These are phyloP conservation scores for Coregonus clupeaformis DNA, from an alignment of 2,113 vertebrate genomes.

Conservation along the genomic window DNA sequence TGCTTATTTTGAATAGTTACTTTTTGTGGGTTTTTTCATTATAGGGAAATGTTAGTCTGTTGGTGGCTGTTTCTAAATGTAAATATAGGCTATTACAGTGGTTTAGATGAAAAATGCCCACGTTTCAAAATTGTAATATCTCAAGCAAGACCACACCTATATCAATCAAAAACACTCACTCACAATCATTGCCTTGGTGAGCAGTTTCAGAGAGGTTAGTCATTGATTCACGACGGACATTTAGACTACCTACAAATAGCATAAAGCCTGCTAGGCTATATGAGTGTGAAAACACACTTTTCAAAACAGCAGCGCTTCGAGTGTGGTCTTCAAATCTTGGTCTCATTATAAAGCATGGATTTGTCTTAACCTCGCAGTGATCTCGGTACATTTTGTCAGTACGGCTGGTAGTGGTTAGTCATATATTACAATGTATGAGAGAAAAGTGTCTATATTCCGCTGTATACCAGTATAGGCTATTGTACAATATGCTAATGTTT, in stretches of 20 bases:
- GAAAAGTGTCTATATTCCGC: background rate
- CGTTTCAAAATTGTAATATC: background rate
- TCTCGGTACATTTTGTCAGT: conserved; percentile 1
- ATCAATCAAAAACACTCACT: background rate
- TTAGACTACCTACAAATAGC: background rate
- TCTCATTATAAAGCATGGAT: background rate
- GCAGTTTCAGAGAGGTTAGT: background rate
- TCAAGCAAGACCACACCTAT: background rate
- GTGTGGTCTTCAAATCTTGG: background rate
- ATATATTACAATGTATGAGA: conserved; percentile 1
- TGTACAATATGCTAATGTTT: conserved; percentile 2
- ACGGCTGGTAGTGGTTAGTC: background rate
- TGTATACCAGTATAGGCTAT: background rate
- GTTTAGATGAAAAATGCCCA: background rate
- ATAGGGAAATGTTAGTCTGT: background rate
- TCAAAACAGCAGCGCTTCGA: background rate
- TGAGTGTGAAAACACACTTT: background rate
- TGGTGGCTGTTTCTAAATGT: background rate
- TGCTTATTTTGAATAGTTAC: background rate
- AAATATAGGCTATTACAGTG: background rate
- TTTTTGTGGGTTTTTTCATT: background rate
- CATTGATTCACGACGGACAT: background rate
- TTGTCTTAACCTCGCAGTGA: background rate
- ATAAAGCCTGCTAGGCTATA: background rate
- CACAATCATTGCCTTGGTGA: background rate